Evolutionary conservation across 2,888 invertebrate species (phyloP).

Genomic region (Nomada goodeniana): DNA sequence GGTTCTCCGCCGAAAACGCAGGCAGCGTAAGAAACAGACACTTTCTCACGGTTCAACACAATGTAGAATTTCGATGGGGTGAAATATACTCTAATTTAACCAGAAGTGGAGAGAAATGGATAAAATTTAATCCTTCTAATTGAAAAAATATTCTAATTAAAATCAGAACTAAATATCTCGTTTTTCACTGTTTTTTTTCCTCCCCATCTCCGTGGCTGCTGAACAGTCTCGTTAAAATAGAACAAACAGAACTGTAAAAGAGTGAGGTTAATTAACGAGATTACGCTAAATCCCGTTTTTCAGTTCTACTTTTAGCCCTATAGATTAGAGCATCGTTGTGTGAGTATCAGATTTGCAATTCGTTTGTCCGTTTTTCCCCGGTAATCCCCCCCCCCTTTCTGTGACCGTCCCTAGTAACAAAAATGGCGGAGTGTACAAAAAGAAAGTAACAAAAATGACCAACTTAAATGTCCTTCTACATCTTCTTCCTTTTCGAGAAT

Average conservation of each 20-base stretch:
- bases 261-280: conserved; percentile 51
- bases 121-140: too few relatives aligned
- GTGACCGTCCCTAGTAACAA: background rate
- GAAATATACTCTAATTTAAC: too few relatives aligned
- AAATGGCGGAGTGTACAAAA: background rate
- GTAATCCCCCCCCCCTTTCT: background rate
- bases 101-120: too few relatives aligned
- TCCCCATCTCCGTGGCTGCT: background rate
- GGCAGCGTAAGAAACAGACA: conserved; percentile 47
- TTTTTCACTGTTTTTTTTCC: background rate
- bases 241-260: conserved; percentile 37
- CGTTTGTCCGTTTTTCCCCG: background rate
- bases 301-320: conserved; percentile 57
- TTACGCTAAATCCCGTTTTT: conserved; percentile 63
- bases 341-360: conserved; percentile 37
- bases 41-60: background rate
- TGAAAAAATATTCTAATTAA: too few relatives aligned
- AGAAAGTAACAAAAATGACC: background rate
- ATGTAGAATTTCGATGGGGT: too few relatives aligned
- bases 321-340: conserved; percentile 62
- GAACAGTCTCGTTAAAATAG: conserved; percentile 15
- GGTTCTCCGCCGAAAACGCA: conserved; percentile 29
- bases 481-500: background rate
- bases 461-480: background rate
- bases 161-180: background rate